A percentile compares a stretch with the other conserved stretches of the same genome.
These are phyloP conservation scores for Aphis gossypii DNA, from an alignment of 1,140 invertebrate genomes.

Conservation along the genomic window DNA sequence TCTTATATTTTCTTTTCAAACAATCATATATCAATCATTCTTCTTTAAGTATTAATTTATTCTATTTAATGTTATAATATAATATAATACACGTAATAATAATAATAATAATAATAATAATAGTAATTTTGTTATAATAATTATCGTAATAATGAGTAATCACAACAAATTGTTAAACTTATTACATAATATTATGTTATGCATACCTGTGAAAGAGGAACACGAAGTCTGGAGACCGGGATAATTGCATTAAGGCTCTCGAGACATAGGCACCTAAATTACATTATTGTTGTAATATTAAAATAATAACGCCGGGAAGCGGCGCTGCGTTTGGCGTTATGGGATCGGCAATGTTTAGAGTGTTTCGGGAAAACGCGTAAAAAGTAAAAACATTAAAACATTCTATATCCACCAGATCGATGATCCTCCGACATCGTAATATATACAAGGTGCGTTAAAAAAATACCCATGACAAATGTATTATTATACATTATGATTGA, in stretches of 20 bases:
- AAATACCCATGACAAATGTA: background rate
- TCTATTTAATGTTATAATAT: slow-evolving; percentile 6
- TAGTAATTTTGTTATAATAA: slow-evolving; percentile 14
- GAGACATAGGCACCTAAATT: background rate
- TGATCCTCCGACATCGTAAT: background rate
- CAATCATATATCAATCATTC: slow-evolving; percentile 9
- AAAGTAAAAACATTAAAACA: background rate
- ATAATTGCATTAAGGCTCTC: background rate
- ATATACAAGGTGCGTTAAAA: background rate
- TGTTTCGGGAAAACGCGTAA: background rate
- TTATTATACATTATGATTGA: background rate
- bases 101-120: slow-evolving; percentile 27
- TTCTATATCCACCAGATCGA: background rate
- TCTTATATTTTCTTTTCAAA: background rate
- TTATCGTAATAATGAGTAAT: slow-evolving; percentile 4
- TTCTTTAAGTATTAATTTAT: background rate
- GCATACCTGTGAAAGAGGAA: background rate
- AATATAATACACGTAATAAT: background rate
- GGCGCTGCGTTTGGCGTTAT: background rate
- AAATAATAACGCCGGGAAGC: background rate
- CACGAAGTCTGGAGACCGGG: background rate
- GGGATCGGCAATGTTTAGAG: background rate
- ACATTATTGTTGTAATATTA: background rate
- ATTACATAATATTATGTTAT: background rate
- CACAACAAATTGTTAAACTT: background rate